Conservation (phyloP, 1,140 invertebrate genomes). For the Aphelenchoides avenae region DNA sequence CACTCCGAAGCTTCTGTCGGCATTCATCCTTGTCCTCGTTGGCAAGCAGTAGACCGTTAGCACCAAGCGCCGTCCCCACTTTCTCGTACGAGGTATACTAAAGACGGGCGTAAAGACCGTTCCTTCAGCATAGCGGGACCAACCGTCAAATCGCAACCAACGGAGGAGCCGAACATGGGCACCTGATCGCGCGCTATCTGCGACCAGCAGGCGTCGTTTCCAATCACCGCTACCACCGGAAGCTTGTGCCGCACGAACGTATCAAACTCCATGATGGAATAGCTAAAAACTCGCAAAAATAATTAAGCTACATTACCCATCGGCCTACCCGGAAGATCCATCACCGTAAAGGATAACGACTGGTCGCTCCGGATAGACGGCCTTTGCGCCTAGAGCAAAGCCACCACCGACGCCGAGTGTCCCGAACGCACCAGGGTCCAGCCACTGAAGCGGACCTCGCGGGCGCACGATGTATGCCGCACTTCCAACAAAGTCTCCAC, state of each 20-base stretch:
- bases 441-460: conserved; percentile 66
- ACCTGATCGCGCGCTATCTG: conserved; percentile 70
- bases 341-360: conserved; percentile 70
- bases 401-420: conserved; percentile 67
- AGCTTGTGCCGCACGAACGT: conserved; percentile 68
- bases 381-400: conserved; percentile 69
- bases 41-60: conserved; percentile 63
- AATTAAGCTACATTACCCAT: not conserved
- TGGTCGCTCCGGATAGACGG: conserved; percentile 66
- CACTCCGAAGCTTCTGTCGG: conserved; percentile 58
- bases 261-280: conserved; percentile 67
- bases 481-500: conserved; percentile 70
- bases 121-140: conserved; percentile 33
- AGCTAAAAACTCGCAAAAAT: conserved; percentile 30
- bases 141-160: conserved; percentile 66
- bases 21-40: conserved; percentile 61
- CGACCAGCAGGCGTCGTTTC: conserved; percentile 71
- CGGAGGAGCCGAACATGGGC: conserved; percentile 66
- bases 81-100: conserved; percentile 46
- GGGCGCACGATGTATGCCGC: conserved; percentile 68
- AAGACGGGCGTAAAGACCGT: not conserved
- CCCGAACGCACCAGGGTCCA: conserved; percentile 69
- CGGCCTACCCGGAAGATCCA: conserved; percentile 66
- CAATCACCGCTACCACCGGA: conserved; percentile 67
- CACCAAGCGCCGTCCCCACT: conserved; percentile 66